phyloP scores from a whole-genome alignment of 92 coral and sea anemone species.

The Epizoanthus ramosus region DNA sequence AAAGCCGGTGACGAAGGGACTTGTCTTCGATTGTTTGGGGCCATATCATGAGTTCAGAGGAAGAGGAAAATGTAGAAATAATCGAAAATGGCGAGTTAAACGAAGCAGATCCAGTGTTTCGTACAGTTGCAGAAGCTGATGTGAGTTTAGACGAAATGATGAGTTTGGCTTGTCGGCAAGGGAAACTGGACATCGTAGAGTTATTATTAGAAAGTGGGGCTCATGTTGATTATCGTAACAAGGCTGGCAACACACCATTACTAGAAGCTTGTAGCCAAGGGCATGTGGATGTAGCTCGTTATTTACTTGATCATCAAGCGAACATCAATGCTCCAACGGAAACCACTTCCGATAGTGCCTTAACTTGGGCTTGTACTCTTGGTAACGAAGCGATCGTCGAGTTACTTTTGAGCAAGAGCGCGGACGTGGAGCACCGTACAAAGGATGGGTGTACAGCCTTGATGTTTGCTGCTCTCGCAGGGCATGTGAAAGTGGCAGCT shows the following conservation, averaged over 20 bases:
- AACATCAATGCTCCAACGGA: slow-evolving; percentile 98
- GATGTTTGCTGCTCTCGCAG: slow-evolving; percentile 99
- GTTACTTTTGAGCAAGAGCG: slow-evolving; percentile 76
- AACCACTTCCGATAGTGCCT: slow-evolving; percentile 99
- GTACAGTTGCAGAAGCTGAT: slow-evolving; percentile 97
- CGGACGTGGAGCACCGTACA: slow-evolving; percentile 97
- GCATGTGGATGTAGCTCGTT: slow-evolving; percentile 96
- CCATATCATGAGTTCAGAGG: slow-evolving; percentile 88
- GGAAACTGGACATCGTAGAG: slow-evolving; percentile 98
- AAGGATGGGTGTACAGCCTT: slow-evolving; percentile 99
- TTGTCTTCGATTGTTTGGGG: slow-evolving; percentile 49
- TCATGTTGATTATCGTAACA: slow-evolving; percentile 97
- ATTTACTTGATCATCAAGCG: slow-evolving; percentile 95
- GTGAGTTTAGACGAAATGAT: slow-evolving; percentile 99
- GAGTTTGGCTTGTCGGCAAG: slow-evolving; percentile 99
- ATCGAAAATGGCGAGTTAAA: slow-evolving; percentile 74
- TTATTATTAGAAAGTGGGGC: slow-evolving; percentile 97
- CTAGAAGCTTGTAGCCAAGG: slow-evolving; percentile 99
- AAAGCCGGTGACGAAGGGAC: slow-evolving; percentile 55
- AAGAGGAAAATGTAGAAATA: slow-evolving; percentile 88
- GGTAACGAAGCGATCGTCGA: slow-evolving; percentile 98
- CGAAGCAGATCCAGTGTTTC: slow-evolving; percentile 90
- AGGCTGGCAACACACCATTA: slow-evolving; percentile 98
- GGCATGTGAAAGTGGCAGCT: slow-evolving; percentile 98
- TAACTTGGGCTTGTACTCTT: slow-evolving; percentile 99